Evolutionary conservation across 2,797 vertebrate genomes (phyloP).

Genomic region (Liparis tanakae): DNA sequence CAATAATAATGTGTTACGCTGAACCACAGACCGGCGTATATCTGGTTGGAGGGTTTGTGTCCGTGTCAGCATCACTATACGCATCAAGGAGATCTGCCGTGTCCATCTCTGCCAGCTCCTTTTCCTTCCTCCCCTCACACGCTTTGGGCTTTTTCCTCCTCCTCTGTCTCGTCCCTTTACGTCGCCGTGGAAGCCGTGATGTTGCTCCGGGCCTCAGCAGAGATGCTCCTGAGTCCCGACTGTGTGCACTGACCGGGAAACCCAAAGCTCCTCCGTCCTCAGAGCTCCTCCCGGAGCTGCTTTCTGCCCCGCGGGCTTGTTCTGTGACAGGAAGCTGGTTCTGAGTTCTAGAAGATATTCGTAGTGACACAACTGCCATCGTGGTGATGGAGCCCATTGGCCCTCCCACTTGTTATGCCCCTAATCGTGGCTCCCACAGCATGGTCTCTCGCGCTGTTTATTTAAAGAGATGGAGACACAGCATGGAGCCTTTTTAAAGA

Average conservation of each 20-base stretch:
- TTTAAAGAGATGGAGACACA: too few relatives aligned
- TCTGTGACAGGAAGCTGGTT: neutral
- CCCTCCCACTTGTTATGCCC: too few relatives aligned
- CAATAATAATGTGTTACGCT: too few relatives aligned
- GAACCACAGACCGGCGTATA: constrained; percentile 18
- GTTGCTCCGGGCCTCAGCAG: constrained; percentile 5
- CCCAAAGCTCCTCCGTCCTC: constrained; percentile 6
- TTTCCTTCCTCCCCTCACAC: neutral
- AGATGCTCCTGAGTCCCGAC: constrained; percentile 17
- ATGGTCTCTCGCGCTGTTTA: too few relatives aligned
- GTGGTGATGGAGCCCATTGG: too few relatives aligned
- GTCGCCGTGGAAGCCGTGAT: neutral
- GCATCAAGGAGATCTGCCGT: constrained; percentile 18
- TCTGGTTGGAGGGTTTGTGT: constrained; percentile 18
- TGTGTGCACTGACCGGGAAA: constrained; percentile 9
- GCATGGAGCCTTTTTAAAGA: too few relatives aligned
- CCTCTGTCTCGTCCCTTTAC: neutral
- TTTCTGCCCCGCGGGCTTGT: neutral
- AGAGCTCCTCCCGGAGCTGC: neutral
- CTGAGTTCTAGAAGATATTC: neutral
- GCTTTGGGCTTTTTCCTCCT: neutral
- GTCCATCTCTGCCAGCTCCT: neutral
- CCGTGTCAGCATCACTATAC: constrained; percentile 28
- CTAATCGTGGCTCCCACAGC: too few relatives aligned
- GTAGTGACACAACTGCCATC: neutral